A percentile compares a stretch with the other conserved stretches of the same genome.
phyloP scores from a whole-genome alignment of 1,140 invertebrate genomes.

The Hyphantria cunea region DNA sequence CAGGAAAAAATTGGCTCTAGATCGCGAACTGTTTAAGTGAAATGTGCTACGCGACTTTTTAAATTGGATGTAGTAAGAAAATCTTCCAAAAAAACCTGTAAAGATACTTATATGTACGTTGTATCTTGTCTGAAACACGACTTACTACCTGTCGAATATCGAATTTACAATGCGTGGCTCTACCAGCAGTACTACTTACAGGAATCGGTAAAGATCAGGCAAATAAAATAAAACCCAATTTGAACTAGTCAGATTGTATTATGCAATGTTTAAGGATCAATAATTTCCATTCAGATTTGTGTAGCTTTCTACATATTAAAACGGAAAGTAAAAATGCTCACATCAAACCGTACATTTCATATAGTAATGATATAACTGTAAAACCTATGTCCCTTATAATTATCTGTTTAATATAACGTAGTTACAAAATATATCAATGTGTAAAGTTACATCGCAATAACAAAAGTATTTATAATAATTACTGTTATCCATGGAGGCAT shows the following conservation, averaged over 20 bases:
- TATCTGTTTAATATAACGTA: constrained; percentile 67
- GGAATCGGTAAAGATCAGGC: no score
- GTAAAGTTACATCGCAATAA: constrained; percentile 59
- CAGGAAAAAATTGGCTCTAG: no score
- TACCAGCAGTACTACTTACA: no score
- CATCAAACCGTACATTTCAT: constrained; percentile 51
- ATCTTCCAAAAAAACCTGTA: no score
- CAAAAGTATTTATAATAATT: constrained; percentile 55
- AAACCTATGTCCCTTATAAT: constrained; percentile 68
- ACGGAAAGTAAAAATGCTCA: constrained; percentile 62
- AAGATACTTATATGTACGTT: no score
- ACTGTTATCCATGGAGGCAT: constrained; percentile 72
- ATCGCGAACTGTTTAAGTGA: no score
- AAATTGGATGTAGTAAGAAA: no score
- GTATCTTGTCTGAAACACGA: no score
- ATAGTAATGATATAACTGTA: constrained; percentile 46
- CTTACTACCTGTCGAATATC: no score
- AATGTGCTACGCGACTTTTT: no score
- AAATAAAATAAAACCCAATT: constrained; percentile 22
- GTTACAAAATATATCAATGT: constrained; percentile 65
- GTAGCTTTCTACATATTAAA: constrained; percentile 57
- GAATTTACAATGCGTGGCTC: no score
- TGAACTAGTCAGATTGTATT: constrained; percentile 72
- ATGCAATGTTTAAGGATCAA: constrained; percentile 60
- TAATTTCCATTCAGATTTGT: constrained; percentile 63